Conservation (phyloP, 2,888 invertebrate species). For the Lingula anatina region DNA sequence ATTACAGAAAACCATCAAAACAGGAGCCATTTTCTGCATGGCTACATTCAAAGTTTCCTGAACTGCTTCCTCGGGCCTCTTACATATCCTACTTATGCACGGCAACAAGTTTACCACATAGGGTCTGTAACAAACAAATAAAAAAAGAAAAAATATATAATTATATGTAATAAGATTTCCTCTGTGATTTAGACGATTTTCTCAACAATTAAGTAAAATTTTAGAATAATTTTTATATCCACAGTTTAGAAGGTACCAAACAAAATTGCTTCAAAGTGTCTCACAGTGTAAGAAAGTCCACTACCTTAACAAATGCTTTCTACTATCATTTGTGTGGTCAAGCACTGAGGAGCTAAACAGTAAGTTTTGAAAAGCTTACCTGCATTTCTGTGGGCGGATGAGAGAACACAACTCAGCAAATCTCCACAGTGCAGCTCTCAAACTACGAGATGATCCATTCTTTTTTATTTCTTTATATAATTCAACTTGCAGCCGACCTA, state of each 20-base stretch:
- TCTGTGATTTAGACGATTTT: no score
- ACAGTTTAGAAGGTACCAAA: no score
- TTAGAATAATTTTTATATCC: no score
- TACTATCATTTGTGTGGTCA: not conserved
- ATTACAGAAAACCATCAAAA: conserved; percentile 65
- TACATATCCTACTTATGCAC: conserved; percentile 67
- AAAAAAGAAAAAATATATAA: not conserved
- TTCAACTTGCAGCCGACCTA: conserved; percentile 72
- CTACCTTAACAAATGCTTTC: not conserved
- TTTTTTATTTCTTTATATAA: conserved; percentile 77
- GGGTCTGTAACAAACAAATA: conserved; percentile 53
- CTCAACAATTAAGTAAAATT: no score
- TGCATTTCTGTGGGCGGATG: conserved; percentile 71
- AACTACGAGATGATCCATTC: conserved; percentile 66
- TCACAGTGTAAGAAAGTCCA: not conserved
- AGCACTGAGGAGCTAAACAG: no score
- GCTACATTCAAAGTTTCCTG: conserved; percentile 65
- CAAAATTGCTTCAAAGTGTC: not conserved
- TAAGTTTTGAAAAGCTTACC: no score
- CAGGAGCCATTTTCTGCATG: conserved; percentile 63
- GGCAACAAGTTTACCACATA: conserved; percentile 73
- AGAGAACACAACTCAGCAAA: conserved; percentile 72
- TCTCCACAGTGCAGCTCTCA: conserved; percentile 71
- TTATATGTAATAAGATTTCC: no score
- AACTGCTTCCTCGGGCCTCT: conserved; percentile 68